Evolutionary conservation across 1,140 invertebrate genomes (phyloP).

Genomic region (Vanessa atalanta): DNA sequence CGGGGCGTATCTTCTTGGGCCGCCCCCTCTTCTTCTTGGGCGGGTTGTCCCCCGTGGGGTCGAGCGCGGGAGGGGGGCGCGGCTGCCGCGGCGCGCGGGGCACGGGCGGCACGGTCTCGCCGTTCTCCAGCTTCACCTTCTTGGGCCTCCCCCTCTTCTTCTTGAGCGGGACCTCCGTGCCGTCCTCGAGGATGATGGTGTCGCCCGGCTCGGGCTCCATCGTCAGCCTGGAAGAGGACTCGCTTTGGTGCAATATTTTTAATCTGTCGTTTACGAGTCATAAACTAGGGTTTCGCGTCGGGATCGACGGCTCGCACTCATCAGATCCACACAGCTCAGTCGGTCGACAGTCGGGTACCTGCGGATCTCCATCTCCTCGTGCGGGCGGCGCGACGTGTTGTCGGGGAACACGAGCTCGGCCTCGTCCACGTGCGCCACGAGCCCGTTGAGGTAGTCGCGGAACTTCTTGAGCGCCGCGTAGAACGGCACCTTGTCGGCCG

Average conservation of each 20-base stretch:
- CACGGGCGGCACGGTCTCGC: conserved; percentile 82
- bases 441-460: conserved; percentile 95
- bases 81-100: conserved; percentile 81
- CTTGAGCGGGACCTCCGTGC: conserved; percentile 86
- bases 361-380: conserved; percentile 82
- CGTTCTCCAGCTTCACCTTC: conserved; percentile 89
- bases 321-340: neutral
- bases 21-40: conserved; percentile 92
- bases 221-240: conserved; percentile 67
- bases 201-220: conserved; percentile 75
- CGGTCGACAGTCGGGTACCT: conserved; percentile 52
- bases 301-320: too few species aligned
- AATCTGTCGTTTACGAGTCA: conserved; percentile 44
- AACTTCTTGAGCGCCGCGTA: conserved; percentile 97
- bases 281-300: neutral
- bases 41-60: conserved; percentile 76
- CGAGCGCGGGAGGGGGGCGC: conserved; percentile 59
- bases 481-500: conserved; percentile 98
- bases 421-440: conserved; percentile 93
- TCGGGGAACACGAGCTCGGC: conserved; percentile 95
- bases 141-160: conserved; percentile 93
- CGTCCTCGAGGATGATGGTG: conserved; percentile 81
- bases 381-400: conserved; percentile 74
- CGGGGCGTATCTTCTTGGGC: conserved; percentile 90
- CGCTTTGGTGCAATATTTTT: conserved; percentile 58